These are phyloP conservation scores for Epinotia nisella DNA, from an alignment of 2,888 invertebrate species.

Conservation along the genomic window DNA sequence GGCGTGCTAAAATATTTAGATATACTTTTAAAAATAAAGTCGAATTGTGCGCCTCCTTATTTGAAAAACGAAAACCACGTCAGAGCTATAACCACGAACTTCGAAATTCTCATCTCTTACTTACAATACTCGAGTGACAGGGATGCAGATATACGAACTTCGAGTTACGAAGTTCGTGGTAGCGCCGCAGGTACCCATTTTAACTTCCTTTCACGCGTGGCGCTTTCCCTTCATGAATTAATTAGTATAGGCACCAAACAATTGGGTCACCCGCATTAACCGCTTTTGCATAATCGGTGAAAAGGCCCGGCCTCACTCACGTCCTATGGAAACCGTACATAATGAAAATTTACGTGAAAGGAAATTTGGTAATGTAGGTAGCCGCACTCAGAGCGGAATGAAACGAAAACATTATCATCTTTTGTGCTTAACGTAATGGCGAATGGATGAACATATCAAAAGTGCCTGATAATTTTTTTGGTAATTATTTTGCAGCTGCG, in stretches of 20 bases:
- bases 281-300: constrained; percentile 7
- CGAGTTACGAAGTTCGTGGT: too few species aligned
- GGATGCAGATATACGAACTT: too few species aligned
- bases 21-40: too few species aligned
- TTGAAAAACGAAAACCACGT: too few species aligned
- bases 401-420: neutral
- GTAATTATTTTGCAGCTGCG: too few species aligned
- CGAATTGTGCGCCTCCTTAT: too few species aligned
- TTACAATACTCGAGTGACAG: too few species aligned
- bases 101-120: too few species aligned
- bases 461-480: neutral
- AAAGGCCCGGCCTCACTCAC: neutral
- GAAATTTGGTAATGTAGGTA: constrained; percentile 1
- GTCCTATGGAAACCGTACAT: constrained; percentile 7
- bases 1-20: too few species aligned
- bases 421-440: neutral
- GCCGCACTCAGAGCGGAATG: neutral
- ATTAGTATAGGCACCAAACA: neutral
- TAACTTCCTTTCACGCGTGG: neutral
- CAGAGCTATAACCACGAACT: too few species aligned
- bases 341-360: constrained; percentile 2
- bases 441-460: too few species aligned
- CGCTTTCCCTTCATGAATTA: neutral
- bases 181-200: neutral
- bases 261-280: neutral